Evolutionary conservation across 2,888 invertebrate species (phyloP).

Genomic region (Ypsolopha scabrella): DNA sequence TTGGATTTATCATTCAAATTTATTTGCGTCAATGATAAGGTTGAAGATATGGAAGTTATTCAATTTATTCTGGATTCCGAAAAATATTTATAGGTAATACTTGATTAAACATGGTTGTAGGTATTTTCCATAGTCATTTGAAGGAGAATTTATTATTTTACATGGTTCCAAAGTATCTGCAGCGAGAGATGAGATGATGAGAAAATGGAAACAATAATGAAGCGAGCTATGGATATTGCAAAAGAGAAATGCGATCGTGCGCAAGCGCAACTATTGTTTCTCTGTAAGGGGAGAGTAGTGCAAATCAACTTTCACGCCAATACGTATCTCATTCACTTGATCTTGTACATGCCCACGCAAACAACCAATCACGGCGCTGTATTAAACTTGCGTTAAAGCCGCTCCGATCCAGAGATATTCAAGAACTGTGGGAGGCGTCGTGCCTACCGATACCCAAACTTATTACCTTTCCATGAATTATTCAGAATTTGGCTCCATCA

Average conservation of each 20-base stretch:
- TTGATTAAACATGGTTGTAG: too few relatives aligned
- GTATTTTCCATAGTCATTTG: too few relatives aligned
- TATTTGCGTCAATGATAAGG: too few relatives aligned
- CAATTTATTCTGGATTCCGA: too few relatives aligned
- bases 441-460: slow-evolving; percentile 26
- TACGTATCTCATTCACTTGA: slow-evolving; percentile 16
- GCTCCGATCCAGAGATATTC: slow-evolving; percentile 22
- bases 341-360: slow-evolving; percentile 18
- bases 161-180: too few relatives aligned
- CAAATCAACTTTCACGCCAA: slow-evolving; percentile 55
- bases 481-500: slow-evolving; percentile 25
- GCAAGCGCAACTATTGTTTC: not conserved
- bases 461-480: slow-evolving; percentile 38
- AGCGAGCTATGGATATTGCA: not conserved
- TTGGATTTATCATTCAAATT: too few relatives aligned
- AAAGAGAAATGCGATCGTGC: slow-evolving; percentile 26
- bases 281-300: slow-evolving; percentile 25
- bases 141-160: too few relatives aligned
- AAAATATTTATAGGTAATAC: too few relatives aligned
- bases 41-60: too few relatives aligned
- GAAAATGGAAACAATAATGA: too few relatives aligned
- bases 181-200: too few relatives aligned
- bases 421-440: slow-evolving; percentile 24
- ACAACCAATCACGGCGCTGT: slow-evolving; percentile 25
- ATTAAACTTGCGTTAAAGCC: slow-evolving; percentile 15